A percentile compares a stretch with the other conserved stretches of the same genome.
These are phyloP conservation scores for Oriolus oriolus DNA, from an alignment of 2,113 vertebrate genomes.

Conservation along the genomic window DNA sequence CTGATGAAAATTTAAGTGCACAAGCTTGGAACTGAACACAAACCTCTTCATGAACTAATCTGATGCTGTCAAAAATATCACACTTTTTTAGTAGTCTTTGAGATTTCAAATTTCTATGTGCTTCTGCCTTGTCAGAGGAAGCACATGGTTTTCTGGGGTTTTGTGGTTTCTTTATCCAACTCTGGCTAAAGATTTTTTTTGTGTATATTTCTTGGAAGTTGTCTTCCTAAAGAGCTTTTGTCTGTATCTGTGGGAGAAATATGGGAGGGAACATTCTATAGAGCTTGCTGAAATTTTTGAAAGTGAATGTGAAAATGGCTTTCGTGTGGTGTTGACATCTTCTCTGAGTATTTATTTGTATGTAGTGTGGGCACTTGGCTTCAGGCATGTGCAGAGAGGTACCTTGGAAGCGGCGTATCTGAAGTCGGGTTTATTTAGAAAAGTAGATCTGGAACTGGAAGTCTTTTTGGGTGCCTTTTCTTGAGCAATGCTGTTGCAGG, in stretches of 20 bases:
- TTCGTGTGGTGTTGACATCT: background rate
- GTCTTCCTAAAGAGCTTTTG: background rate
- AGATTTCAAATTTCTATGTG: background rate
- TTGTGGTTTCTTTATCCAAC: background rate
- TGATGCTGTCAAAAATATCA: background rate
- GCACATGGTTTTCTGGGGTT: background rate
- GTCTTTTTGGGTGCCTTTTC: background rate
- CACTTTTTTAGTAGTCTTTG: background rate
- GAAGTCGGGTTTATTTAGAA: background rate
- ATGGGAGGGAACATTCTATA: background rate
- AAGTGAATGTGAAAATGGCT: background rate
- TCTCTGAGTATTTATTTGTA: background rate
- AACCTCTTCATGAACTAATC: background rate
- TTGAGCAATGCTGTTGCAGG: rapidly evolving
- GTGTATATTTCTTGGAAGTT: background rate
- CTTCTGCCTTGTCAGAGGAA: background rate
- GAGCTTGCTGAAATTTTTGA: background rate
- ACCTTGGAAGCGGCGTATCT: background rate
- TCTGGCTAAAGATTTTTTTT: background rate
- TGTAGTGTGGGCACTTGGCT: background rate
- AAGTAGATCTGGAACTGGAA: background rate
- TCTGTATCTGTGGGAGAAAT: background rate
- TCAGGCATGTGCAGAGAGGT: background rate
- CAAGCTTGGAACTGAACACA: background rate
- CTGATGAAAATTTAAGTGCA: background rate